A percentile compares a stretch with the other conserved stretches of the same genome.
These are phyloP conservation scores for Desoria tigrina DNA, from an alignment of 2,888 invertebrate species.

Conservation along the genomic window DNA sequence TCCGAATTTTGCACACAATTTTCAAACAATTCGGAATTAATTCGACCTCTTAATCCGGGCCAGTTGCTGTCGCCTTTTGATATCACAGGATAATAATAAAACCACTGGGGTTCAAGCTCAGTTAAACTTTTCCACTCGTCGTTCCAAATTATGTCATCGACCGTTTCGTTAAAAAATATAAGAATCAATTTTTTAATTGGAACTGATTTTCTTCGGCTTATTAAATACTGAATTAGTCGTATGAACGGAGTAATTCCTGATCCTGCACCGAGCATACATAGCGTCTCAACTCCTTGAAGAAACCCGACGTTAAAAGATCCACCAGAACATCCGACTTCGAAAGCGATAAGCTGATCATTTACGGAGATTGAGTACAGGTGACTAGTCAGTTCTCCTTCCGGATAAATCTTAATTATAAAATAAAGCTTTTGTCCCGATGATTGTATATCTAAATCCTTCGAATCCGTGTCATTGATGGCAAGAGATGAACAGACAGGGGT, in stretches of 20 bases:
- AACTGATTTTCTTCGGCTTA: conserved; percentile 26
- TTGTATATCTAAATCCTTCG: not conserved
- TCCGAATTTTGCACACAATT: not conserved
- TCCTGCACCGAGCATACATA: conserved; percentile 40
- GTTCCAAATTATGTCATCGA: conserved; percentile 41
- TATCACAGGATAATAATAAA: conserved; percentile 44
- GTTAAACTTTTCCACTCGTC: conserved; percentile 30
- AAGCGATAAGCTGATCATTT: not conserved
- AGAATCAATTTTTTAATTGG: conserved; percentile 31
- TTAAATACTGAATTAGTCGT: conserved; percentile 36
- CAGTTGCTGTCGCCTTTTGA: conserved; percentile 30
- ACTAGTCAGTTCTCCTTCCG: conserved; percentile 42
- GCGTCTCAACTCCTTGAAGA: conserved; percentile 11
- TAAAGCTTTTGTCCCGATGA: conserved; percentile 25
- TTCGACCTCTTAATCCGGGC: conserved; percentile 37
- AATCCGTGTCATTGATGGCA: not conserved
- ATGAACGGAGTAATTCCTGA: conserved; percentile 46
- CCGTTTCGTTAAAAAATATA: conserved; percentile 41
- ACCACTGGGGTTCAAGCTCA: conserved; percentile 13
- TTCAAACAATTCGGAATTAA: conserved; percentile 28
- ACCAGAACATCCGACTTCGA: conserved; percentile 29
- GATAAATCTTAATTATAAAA: conserved; percentile 47
- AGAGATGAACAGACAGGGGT: conserved; percentile 31
- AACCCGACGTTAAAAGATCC: conserved; percentile 28
- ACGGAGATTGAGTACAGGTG: not conserved